phyloP scores from a whole-genome alignment of 2,888 invertebrate species.

The Ariolimax columbianus region DNA sequence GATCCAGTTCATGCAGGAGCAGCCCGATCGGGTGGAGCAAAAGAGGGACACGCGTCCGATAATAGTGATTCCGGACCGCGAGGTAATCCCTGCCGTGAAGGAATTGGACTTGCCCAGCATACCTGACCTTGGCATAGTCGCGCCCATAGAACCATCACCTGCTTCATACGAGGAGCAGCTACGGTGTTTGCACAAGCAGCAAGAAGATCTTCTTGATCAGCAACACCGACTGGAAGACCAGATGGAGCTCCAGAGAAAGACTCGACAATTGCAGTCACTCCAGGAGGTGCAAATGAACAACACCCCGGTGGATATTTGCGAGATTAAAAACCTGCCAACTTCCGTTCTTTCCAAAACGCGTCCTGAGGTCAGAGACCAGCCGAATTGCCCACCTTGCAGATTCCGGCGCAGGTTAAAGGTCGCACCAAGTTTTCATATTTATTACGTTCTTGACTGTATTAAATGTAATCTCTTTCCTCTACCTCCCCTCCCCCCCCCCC shows the following conservation, averaged over 20 bases:
- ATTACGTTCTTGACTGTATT: neutral
- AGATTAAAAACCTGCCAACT: neutral
- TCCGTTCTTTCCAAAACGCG: neutral
- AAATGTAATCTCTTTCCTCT: neutral
- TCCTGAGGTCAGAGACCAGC: neutral
- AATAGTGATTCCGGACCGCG: neutral
- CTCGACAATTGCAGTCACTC: neutral
- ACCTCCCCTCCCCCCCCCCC: no score
- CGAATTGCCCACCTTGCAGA: neutral
- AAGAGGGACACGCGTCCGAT: neutral
- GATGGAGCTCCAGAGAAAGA: constrained; percentile 6
- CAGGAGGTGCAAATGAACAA: neutral
- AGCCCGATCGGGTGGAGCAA: neutral
- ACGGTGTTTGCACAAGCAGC: neutral
- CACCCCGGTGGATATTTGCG: neutral
- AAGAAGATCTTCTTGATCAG: constrained; percentile 20
- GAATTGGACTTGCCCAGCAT: neutral
- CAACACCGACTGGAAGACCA: constrained; percentile 10
- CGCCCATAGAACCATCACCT: neutral
- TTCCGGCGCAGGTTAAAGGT: constrained; percentile 28
- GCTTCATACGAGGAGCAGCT: constrained; percentile 14
- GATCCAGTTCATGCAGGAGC: constrained; percentile 32
- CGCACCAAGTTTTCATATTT: neutral
- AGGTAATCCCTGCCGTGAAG: neutral
- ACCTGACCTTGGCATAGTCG: neutral